Evolutionary conservation across 1,140 invertebrate genomes (phyloP).

Genomic region (Drosophila obscura): DNA sequence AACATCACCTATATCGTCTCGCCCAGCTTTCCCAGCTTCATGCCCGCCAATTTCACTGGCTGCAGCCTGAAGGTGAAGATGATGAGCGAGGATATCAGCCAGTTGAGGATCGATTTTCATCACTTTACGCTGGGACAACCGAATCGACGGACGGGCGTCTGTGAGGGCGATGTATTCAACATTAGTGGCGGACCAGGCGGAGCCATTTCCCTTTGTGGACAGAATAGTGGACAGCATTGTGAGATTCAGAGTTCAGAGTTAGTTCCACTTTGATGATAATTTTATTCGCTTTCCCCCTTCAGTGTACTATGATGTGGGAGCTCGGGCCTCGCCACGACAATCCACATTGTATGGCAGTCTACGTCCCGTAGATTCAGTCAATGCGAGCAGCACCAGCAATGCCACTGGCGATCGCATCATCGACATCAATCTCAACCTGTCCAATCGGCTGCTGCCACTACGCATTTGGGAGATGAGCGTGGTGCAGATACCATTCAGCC

Average conservation of each 20-base stretch:
- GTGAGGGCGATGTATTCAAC: constrained; percentile 89
- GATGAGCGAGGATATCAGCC: constrained; percentile 89
- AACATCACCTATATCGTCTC: constrained; percentile 94
- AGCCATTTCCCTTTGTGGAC: constrained; percentile 89
- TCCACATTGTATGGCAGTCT: constrained; percentile 70
- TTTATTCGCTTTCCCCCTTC: constrained; percentile 32
- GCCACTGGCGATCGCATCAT: constrained; percentile 50
- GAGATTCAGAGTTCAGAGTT: constrained; percentile 75
- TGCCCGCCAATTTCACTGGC: constrained; percentile 86
- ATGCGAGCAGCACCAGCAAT: constrained; percentile 12
- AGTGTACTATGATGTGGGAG: constrained; percentile 89
- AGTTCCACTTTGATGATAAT: too few relatives aligned
- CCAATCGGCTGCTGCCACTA: constrained; percentile 85
- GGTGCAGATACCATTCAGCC: constrained; percentile 88
- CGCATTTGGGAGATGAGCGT: constrained; percentile 91
- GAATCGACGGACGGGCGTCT: constrained; percentile 90
- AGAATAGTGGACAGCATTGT: constrained; percentile 93
- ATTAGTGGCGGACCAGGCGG: constrained; percentile 86
- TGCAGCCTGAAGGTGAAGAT: constrained; percentile 89
- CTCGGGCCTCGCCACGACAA: constrained; percentile 58
- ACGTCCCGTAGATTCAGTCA: constrained; percentile 43
- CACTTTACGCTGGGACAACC: constrained; percentile 93
- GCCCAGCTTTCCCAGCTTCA: constrained; percentile 91
- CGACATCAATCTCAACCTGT: constrained; percentile 76
- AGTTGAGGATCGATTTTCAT: constrained; percentile 90